Percentiles rank a stretch among this genome's conserved stretches.
Conservation (phyloP, 2,888 invertebrate genomes). For the Ametastegia equiseti region DNA sequence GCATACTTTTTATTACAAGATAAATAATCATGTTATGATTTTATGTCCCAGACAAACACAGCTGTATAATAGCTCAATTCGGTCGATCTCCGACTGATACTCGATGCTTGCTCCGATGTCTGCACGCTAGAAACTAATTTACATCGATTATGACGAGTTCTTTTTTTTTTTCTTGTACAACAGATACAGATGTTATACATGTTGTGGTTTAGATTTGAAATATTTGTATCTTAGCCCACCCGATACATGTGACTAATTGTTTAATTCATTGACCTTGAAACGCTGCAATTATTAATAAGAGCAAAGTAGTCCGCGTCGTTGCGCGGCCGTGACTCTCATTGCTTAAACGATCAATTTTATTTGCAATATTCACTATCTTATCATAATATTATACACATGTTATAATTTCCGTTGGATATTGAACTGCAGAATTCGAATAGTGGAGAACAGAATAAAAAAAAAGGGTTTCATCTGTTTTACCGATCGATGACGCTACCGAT, state of each 20-base stretch:
- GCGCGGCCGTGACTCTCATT: neutral
- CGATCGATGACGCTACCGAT: neutral
- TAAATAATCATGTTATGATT: too few species aligned
- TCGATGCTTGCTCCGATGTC: neutral
- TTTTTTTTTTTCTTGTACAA: too few species aligned
- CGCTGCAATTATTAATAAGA: neutral
- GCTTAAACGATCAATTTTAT: neutral
- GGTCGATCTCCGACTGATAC: neutral
- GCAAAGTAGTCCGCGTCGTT: neutral
- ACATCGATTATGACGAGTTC: neutral
- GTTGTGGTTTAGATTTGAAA: neutral
- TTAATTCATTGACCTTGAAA: conserved; percentile 18
- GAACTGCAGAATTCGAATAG: neutral
- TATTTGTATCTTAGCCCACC: neutral
- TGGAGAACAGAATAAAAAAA: neutral
- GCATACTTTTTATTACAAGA: too few species aligned
- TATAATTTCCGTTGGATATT: too few species aligned
- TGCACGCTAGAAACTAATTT: conserved; percentile 7
- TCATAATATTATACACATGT: neutral
- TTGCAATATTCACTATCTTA: neutral
- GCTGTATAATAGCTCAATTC: too few species aligned
- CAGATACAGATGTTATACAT: too few species aligned
- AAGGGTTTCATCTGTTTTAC: neutral
- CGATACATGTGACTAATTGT: conserved; percentile 17
- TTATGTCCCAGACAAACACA: too few species aligned